Percentiles rank a stretch among this genome's conserved stretches.
Conservation (phyloP, 2,113 vertebrate genomes). For the Tauraco erythrolophus region DNA sequence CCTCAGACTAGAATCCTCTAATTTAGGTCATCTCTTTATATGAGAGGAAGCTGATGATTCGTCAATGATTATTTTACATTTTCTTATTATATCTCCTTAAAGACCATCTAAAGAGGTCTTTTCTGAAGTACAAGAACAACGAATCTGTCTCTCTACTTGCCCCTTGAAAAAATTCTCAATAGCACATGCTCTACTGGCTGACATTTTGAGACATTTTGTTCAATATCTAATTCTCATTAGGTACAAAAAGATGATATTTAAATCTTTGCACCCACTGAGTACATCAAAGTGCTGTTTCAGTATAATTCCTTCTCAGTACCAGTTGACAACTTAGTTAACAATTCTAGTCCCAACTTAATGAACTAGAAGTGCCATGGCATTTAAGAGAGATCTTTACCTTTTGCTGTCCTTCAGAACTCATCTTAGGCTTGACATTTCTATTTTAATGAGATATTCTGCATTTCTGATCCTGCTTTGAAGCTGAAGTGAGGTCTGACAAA, state of each 20-base stretch:
- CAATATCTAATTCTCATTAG: slow-evolving; percentile 22
- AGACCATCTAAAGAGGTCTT: background rate
- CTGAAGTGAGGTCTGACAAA: background rate
- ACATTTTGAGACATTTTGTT: slow-evolving; percentile 47
- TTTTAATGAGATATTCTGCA: slow-evolving; percentile 34
- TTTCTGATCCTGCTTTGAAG: slow-evolving; percentile 9
- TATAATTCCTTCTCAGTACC: background rate
- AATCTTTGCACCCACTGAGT: slow-evolving; percentile 14
- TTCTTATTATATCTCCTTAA: background rate
- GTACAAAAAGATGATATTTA: slow-evolving; percentile 36
- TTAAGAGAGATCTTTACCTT: slow-evolving; percentile 46
- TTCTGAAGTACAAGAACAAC: background rate
- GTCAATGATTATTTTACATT: background rate
- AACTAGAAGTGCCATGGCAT: slow-evolving; percentile 19
- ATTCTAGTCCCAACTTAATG: slow-evolving; percentile 15
- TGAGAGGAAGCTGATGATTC: background rate
- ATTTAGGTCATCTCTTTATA: background rate
- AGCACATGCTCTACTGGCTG: background rate
- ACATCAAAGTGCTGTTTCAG: slow-evolving; percentile 15
- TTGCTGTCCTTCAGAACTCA: slow-evolving; percentile 38
- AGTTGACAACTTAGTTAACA: slow-evolving; percentile 43
- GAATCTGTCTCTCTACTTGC: background rate
- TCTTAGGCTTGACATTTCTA: slow-evolving; percentile 49
- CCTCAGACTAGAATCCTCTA: background rate
- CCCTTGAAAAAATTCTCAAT: background rate